A percentile compares a stretch with the other conserved stretches of the same genome.
These are phyloP conservation scores for Formica aserva DNA, from an alignment of 2,888 invertebrate species.

Conservation along the genomic window DNA sequence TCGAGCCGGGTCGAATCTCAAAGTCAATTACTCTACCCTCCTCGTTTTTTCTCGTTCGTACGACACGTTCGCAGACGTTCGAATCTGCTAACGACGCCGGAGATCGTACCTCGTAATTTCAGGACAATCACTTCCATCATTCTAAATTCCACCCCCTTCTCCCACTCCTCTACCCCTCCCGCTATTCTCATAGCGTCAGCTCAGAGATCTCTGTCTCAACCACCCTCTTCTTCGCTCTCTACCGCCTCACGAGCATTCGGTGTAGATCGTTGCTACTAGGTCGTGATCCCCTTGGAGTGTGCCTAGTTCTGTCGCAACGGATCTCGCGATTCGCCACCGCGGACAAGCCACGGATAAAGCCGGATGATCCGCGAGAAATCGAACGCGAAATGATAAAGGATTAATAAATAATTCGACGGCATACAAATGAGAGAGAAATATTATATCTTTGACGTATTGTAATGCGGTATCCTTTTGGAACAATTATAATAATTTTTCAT, in stretches of 20 bases:
- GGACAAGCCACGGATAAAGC: slow-evolving; percentile 27
- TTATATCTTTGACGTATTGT: neutral
- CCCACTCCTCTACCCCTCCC: neutral
- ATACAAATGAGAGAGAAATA: neutral
- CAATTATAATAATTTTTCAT: neutral
- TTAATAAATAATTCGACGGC: slow-evolving; percentile 19
- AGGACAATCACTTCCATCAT: slow-evolving; percentile 71
- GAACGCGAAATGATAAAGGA: slow-evolving; percentile 3
- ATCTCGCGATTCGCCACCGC: slow-evolving; percentile 60
- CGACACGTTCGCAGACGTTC: slow-evolving; percentile 51
- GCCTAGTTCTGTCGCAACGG: slow-evolving; percentile 66
- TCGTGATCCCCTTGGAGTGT: slow-evolving; percentile 64
- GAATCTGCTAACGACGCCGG: slow-evolving; percentile 59
- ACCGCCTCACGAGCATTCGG: neutral
- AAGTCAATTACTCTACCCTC: slow-evolving; percentile 54
- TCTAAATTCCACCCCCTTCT: slow-evolving; percentile 63
- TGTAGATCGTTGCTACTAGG: slow-evolving; percentile 47
- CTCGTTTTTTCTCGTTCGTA: neutral
- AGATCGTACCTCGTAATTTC: slow-evolving; percentile 70
- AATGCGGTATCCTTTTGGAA: neutral
- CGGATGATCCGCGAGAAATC: slow-evolving; percentile 18
- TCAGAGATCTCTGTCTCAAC: slow-evolving; percentile 52
- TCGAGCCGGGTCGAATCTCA: slow-evolving; percentile 48
- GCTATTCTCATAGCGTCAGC: slow-evolving; percentile 68
- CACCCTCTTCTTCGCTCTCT: slow-evolving; percentile 15